phyloP scores from a whole-genome alignment of 2,797 vertebrate genomes.

The Cichlasoma orientale region DNA sequence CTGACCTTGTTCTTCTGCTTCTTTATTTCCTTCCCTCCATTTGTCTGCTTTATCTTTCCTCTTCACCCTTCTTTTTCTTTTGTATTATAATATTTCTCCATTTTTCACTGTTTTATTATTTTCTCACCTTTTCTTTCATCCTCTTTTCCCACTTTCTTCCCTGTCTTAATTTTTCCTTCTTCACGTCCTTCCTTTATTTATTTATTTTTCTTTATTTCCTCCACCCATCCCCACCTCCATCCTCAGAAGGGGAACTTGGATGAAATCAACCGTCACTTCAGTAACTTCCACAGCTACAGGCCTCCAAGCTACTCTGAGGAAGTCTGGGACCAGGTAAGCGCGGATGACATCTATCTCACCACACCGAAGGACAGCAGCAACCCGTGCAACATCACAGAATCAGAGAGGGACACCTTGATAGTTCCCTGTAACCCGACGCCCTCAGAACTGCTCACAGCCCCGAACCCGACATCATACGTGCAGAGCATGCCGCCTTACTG shows the following conservation, averaged over 20 bases:
- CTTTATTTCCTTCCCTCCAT: neutral
- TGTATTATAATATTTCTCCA: neutral
- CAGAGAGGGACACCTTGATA: slow-evolving; percentile 7
- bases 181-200: neutral
- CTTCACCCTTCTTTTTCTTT: neutral
- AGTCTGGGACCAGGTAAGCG: slow-evolving; percentile 68
- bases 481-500: slow-evolving; percentile 31
- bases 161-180: neutral
- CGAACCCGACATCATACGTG: neutral
- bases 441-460: neutral
- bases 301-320: slow-evolving; percentile 71
- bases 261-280: slow-evolving; percentile 79
- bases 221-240: neutral
- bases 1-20: neutral
- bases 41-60: neutral
- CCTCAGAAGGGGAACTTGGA: slow-evolving; percentile 79
- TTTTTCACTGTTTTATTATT: neutral
- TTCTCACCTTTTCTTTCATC: neutral
- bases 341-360: slow-evolving; percentile 24
- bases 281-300: slow-evolving; percentile 56
- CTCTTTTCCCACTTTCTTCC: neutral
- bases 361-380: neutral
- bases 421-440: neutral
- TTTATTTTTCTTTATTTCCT: neutral
- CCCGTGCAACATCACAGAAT: neutral